phyloP scores from a whole-genome alignment of 1,140 invertebrate species.

The Drosophila parvula region DNA sequence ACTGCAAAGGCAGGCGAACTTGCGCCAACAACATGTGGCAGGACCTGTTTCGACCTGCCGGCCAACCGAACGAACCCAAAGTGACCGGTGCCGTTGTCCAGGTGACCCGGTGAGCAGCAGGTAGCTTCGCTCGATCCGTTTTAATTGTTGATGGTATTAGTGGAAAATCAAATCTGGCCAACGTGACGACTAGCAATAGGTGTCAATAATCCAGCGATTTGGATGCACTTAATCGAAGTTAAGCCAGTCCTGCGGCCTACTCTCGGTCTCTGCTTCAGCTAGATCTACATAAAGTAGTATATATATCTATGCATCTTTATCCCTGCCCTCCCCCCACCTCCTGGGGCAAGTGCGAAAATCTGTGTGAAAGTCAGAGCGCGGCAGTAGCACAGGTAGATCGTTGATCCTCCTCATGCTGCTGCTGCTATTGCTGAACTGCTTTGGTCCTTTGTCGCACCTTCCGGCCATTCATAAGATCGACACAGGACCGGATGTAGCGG shows the following conservation, averaged over 20 bases:
- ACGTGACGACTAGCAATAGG: constrained; percentile 35
- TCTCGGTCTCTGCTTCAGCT: background rate
- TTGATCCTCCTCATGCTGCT: background rate
- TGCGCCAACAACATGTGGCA: constrained; percentile 78
- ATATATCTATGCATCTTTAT: background rate
- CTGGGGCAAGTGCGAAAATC: constrained; percentile 46
- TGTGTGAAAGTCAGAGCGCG: constrained; percentile 53
- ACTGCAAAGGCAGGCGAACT: constrained; percentile 42
- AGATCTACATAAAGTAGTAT: background rate
- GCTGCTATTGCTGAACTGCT: background rate
- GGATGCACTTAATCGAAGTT: constrained; percentile 76
- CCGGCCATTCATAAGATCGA: constrained; percentile 56
- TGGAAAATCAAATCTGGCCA: constrained; percentile 74
- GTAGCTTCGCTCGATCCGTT: constrained; percentile 42
- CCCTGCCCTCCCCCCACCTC: too few relatives aligned
- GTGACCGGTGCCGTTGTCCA: background rate
- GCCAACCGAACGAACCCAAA: background rate
- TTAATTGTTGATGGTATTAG: constrained; percentile 83
- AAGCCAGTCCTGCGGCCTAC: constrained; percentile 28
- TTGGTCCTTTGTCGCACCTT: constrained; percentile 51
- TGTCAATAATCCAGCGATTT: constrained; percentile 79
- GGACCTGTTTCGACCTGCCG: constrained; percentile 37
- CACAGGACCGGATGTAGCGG: constrained; percentile 66
- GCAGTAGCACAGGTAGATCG: constrained; percentile 46
- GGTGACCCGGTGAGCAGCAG: constrained; percentile 37